Evolutionary conservation across 64 coral and sea anemone genomes (phyloP).

Genomic region (Catalaphyllia jardinei): DNA sequence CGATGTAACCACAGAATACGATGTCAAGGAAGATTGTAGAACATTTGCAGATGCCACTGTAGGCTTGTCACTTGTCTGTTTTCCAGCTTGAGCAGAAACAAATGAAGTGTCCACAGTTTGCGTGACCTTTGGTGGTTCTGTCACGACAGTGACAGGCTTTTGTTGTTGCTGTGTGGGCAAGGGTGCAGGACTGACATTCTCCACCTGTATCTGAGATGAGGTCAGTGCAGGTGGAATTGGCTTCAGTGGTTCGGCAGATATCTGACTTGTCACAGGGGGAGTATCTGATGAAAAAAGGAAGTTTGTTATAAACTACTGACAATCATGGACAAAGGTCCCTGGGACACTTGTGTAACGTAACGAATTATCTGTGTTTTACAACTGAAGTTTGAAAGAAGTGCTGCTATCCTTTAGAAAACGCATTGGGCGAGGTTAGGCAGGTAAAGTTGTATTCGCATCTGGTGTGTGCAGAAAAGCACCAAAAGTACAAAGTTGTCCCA

Average conservation of each 20-base stretch:
- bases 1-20: constrained; percentile 2
- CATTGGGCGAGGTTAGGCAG: too few relatives aligned
- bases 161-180: constrained; percentile 15
- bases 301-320: not conserved
- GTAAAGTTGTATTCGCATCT: too few relatives aligned
- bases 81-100: constrained; percentile 6
- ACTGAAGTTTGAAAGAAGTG: too few relatives aligned
- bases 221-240: constrained; percentile 48
- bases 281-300: not conserved
- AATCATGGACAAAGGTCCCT: too few relatives aligned
- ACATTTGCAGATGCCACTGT: constrained; percentile 42
- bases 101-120: constrained; percentile 65
- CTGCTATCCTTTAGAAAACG: too few relatives aligned
- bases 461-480: too few relatives aligned
- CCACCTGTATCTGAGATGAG: constrained; percentile 77
- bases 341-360: too few relatives aligned
- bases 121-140: constrained; percentile 52
- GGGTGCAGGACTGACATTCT: constrained; percentile 87
- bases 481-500: too few relatives aligned
- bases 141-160: not conserved
- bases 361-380: too few relatives aligned
- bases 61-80: constrained; percentile 30
- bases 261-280: constrained; percentile 10
- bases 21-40: constrained; percentile 35
- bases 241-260: constrained; percentile 25